These are phyloP conservation scores for Podocnemis expansa DNA, from an alignment of 2,113 vertebrate species.

Conservation along the genomic window DNA sequence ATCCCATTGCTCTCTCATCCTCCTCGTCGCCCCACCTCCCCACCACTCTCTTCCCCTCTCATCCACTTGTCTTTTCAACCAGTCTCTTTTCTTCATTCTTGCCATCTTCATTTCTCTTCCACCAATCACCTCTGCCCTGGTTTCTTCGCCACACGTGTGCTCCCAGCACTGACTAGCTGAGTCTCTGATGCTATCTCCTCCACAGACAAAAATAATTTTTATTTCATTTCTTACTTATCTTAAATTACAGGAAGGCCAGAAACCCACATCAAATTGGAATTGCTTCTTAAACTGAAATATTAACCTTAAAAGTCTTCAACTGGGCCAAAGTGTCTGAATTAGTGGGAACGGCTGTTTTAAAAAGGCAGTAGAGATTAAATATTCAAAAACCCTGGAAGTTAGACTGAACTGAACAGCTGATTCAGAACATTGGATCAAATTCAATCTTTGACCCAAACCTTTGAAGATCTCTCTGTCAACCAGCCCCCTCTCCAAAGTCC, in stretches of 20 bases:
- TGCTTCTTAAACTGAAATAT: neutral
- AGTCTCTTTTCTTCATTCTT: neutral
- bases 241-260: neutral
- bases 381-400: neutral
- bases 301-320: neutral
- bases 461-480: neutral
- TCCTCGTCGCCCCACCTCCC: too few species aligned
- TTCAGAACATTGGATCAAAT: neutral
- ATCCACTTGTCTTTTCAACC: neutral
- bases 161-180: neutral
- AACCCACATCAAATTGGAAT: neutral
- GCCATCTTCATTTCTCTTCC: neutral
- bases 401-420: neutral
- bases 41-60: neutral
- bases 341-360: neutral
- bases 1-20: neutral
- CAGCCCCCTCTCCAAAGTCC: too few species aligned
- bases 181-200: neutral
- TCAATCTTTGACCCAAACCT: neutral
- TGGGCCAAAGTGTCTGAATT: neutral
- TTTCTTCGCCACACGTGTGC: rapidly evolving
- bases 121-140: too few species aligned
- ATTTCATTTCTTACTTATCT: neutral
- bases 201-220: neutral
- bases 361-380: neutral